Evolutionary conservation across 30 jellyfish, hydroid and myxozoan species (phyloP).

Genomic region (Chironex yamaguchii): DNA sequence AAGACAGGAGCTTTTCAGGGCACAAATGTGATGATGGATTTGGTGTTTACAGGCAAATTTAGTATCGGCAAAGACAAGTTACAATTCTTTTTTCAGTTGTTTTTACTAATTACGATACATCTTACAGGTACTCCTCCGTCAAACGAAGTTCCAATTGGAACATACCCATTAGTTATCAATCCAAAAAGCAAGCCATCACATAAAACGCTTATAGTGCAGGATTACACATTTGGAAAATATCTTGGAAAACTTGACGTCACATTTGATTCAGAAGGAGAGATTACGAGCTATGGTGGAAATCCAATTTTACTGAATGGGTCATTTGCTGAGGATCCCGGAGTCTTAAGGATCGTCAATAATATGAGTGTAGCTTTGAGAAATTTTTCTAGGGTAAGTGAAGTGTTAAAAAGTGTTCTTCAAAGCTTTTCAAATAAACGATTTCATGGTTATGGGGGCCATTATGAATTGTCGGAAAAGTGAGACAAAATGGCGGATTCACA

Average conservation of each 20-base stretch:
- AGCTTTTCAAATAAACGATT: too few species aligned
- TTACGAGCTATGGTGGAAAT: conserved; percentile 78
- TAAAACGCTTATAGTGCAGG: conserved; percentile 91
- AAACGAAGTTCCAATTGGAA: conserved; percentile 79
- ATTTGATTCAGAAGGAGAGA: conserved; percentile 84
- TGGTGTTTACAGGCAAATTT: too few species aligned
- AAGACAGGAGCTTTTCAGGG: too few species aligned
- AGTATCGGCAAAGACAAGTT: too few species aligned
- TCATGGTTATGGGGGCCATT: too few species aligned
- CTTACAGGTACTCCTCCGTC: conserved; percentile 99
- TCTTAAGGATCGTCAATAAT: conserved; percentile 63
- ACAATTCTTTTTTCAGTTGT: too few species aligned
- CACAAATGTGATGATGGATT: too few species aligned
- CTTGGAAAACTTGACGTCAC: conserved; percentile 82
- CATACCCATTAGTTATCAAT: conserved; percentile 76
- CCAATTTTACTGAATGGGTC: conserved; percentile 87
- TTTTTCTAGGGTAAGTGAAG: conserved; percentile 61
- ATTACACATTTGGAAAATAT: conserved; percentile 87
- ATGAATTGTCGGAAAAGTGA: too few species aligned
- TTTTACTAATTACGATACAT: too few species aligned
- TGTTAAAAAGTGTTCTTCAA: too few species aligned
- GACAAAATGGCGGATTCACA: too few species aligned
- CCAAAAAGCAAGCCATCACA: conserved; percentile 78
- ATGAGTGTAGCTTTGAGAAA: conserved; percentile 53
- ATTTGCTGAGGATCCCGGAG: conserved; percentile 72